Evolutionary conservation across 2,797 vertebrate species (phyloP).

Genomic region (Cuniculus paca): DNA sequence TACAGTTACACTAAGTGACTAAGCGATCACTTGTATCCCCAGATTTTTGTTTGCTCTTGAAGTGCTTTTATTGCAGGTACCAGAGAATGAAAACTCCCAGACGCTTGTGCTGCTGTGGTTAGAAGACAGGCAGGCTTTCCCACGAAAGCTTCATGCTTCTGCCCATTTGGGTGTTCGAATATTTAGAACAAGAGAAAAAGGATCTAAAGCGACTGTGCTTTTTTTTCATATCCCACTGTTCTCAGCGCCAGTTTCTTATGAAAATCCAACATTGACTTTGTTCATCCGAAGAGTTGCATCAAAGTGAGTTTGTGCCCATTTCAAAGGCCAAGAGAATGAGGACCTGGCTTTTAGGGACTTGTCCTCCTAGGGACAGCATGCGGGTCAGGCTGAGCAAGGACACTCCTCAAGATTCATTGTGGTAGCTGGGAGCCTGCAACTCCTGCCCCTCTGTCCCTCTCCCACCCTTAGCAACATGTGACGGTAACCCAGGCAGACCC

Average conservation of each 20-base stretch:
- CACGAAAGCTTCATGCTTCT: neutral
- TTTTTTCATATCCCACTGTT: neutral
- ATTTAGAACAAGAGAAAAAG: conserved; percentile 17
- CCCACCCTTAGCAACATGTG: neutral
- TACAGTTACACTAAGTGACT: neutral
- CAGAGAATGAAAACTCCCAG: neutral
- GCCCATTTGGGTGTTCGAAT: neutral
- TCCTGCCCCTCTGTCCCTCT: neutral
- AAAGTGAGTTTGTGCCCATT: neutral
- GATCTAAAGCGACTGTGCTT: neutral
- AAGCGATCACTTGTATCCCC: neutral
- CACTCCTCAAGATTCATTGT: neutral
- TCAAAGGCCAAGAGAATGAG: neutral
- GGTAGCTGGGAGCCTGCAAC: neutral
- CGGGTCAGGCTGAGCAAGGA: neutral
- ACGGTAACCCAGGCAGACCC: neutral
- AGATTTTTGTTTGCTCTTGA: neutral
- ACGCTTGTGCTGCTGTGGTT: neutral
- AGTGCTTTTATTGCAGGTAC: neutral
- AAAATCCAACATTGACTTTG: neutral
- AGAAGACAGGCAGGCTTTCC: neutral
- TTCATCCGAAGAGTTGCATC: neutral
- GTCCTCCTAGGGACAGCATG: neutral
- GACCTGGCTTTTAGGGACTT: neutral
- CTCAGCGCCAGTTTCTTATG: neutral